Base-by-base conservation (phyloP, 2,888 invertebrate species). In the Electrophaes corylata region DNA sequence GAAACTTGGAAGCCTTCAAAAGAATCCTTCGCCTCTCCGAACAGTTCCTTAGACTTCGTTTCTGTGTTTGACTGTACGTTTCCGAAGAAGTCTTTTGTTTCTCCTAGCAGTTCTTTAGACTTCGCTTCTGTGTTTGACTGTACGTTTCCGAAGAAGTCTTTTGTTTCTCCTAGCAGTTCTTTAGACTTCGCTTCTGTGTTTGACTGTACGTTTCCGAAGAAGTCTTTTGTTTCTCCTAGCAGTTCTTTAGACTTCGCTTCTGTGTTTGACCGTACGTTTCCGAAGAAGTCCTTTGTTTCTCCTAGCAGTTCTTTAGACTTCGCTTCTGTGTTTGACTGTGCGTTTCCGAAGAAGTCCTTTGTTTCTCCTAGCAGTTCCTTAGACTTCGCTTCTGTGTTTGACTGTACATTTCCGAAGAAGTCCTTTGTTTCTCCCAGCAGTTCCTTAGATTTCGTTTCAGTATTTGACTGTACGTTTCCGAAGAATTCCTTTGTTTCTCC, bases 1-100 rank as follows among this genome's bases (percentile, higher is more conserved):
- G 88, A 88, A 1, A 91, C 77, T 75, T 88, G 86, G 76, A 91
- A 91, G 10, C 91, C 91, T 72, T 91, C 91, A 23, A 91, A 91
- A 0, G 83, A 75, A 33, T 84, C 80, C 48, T 65, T 67, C 0
- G 67, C 64, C 29, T 67, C 60, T 0, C 88, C 86, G 53, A 91
- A 91, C 6, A 91, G 67, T 40, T 88, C 83, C 55, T 84, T 85
- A 0, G 85, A 79, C 53, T 84, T 86, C 0, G 84, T 78, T 46
- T 83, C 83, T 8, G 72, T 74, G 47, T 78, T 83, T 23, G 67
- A 75, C 62, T 81, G 85, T 16, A 72, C 76, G n/a, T 79, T 79
- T 5, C 83, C 80, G 2, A 81, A 64, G 35, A 81, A 78, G 62
- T 89, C 83, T 40, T 78, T 76, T 0, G 84, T 47, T 1, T 51